Base-by-base conservation (phyloP, 1,140 invertebrate species). In the Cherax quadricarinatus region DNA sequence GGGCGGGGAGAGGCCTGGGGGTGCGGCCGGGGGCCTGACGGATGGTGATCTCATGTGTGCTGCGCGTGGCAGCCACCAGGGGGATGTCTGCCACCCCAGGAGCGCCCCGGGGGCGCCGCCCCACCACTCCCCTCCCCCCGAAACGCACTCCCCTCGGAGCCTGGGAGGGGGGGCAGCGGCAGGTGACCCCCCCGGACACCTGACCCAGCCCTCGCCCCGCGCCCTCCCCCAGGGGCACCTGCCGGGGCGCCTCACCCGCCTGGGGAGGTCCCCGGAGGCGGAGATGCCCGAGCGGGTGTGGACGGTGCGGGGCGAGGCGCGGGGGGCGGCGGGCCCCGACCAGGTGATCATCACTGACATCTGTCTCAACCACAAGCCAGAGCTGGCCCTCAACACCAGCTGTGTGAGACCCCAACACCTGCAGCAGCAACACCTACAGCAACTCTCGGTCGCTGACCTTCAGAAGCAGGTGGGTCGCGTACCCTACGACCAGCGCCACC, bases 31-130 rank as follows among this genome's bases (percentile, higher is more conserved):
- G 75, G 86, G 78, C 86, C 86, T 66, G 86, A 88, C 86, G 86
- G 86, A 88, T 88, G 86, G 86, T 88, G 86, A 88, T 78, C 86
- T 78, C 86, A 88, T 88, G 86, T 88, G 75, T 88, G 86, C 86
- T 79, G 86, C 78, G 53, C 86, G 86, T 88, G 86, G 86, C 86
- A 78, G 78, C 78, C 86, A 75, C 86, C 66, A 81, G 86, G 78
- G 78, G 86, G 86, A 88, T 88, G 86, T 88, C 78, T 57, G 86
- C 86, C 86, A 80, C 86, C 86, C 86, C 86, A 88, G 73, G 48
- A 79, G 49, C 86, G 78, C 86, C 79, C 53, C 86, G 49, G 86
- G 73, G 49, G 49, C 75, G 60, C 86, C 21, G 75, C 86, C 86
- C 53, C 86, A 49, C 51, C 73, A 24, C 24, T 7, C 79, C 60